Evolutionary conservation across 2,888 invertebrate genomes (phyloP).

Genomic region (Melipona bicolor): DNA sequence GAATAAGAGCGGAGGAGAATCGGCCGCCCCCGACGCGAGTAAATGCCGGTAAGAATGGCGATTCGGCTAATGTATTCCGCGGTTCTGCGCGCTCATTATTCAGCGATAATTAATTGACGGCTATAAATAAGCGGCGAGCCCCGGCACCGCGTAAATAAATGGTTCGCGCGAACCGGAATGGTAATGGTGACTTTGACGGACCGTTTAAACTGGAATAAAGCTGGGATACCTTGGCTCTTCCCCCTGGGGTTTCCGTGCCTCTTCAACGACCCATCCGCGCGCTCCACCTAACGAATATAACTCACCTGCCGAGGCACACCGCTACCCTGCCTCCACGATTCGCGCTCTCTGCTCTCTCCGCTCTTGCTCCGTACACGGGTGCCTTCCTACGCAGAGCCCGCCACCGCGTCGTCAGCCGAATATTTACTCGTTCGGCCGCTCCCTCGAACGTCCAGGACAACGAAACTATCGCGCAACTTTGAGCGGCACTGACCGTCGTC

Average conservation of each 20-base stretch:
- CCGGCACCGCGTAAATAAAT: constrained; percentile 81
- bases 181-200: constrained; percentile 84
- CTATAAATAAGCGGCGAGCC: constrained; percentile 81
- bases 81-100: constrained; percentile 81
- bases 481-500: too few species aligned
- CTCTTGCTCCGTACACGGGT: too few species aligned
- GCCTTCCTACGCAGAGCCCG: too few species aligned
- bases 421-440: constrained; percentile 63
- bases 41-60: constrained; percentile 79
- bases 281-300: constrained; percentile 76
- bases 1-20: constrained; percentile 48
- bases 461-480: too few species aligned
- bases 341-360: constrained; percentile 19
- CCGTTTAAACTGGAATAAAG: constrained; percentile 83
- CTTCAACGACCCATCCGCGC: constrained; percentile 62
- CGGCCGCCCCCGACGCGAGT: constrained; percentile 70
- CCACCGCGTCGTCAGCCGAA: constrained; percentile 17
- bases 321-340: constrained; percentile 10
- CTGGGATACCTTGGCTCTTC: constrained; percentile 72
- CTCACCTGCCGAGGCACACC: constrained; percentile 73
- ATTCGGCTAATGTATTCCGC: constrained; percentile 81
- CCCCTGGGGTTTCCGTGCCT: constrained; percentile 68
- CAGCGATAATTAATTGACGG: constrained; percentile 83
- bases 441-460: constrained; percentile 51
- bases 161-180: constrained; percentile 82